Conservation (phyloP, 2,113 vertebrate species). For the Glaucidium brasilianum region DNA sequence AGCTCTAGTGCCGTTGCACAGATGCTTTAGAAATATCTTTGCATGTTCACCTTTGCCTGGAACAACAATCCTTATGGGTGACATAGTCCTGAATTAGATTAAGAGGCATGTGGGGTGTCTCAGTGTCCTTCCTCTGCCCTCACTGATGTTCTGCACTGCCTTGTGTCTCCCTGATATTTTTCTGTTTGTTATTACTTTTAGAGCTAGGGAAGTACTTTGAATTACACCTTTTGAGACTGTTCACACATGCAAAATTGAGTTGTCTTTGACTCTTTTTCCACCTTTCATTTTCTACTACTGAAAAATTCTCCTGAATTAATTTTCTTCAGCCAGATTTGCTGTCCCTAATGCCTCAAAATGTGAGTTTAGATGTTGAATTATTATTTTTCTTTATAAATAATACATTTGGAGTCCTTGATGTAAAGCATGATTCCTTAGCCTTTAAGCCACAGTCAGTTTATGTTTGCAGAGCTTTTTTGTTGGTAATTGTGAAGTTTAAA, state of each 20-base stretch:
- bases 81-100: background rate
- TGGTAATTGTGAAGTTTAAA: background rate
- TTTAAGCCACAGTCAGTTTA: background rate
- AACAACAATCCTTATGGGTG: background rate
- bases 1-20: background rate
- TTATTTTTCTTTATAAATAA: slow-evolving; percentile 1
- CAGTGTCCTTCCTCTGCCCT: background rate
- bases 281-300: background rate
- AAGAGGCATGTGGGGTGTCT: background rate
- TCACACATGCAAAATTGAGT: background rate
- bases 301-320: background rate
- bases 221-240: background rate
- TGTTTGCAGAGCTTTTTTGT: background rate
- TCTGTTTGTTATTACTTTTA: background rate
- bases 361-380: background rate
- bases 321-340: background rate
- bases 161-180: background rate
- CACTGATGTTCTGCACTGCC: background rate
- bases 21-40: background rate
- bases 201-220: background rate
- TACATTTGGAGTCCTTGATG: background rate
- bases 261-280: background rate
- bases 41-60: background rate
- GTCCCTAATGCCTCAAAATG: background rate
- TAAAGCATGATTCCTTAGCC: background rate